Percentiles rank a stretch among this genome's conserved stretches.
phyloP scores from a whole-genome alignment of 2,888 invertebrate species.

The Drosophila nr. fundita region DNA sequence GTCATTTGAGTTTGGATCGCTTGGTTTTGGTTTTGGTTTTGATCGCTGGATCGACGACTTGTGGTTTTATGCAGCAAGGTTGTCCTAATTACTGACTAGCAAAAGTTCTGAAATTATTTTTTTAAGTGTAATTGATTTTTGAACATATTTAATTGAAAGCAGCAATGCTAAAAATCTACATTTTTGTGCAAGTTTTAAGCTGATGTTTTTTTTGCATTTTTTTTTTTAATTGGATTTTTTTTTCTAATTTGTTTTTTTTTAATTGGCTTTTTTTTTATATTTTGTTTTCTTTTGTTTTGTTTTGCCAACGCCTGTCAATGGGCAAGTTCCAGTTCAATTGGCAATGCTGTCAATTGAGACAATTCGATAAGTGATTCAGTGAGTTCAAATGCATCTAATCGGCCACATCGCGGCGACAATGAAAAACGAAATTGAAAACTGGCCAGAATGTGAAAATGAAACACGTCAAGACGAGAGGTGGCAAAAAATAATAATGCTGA shows the following conservation, averaged over 20 bases:
- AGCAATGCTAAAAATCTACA: neutral
- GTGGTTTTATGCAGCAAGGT: conserved; percentile 27
- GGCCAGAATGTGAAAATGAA: too few species aligned
- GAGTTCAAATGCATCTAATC: neutral
- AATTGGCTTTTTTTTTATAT: neutral
- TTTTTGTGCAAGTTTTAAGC: neutral
- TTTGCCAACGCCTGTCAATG: neutral
- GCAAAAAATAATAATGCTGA: too few species aligned
- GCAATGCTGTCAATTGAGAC: neutral
- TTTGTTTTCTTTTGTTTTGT: neutral
- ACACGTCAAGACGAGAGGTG: too few species aligned
- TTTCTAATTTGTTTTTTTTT: neutral
- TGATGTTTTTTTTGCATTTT: too few species aligned
- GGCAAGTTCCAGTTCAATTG: neutral
- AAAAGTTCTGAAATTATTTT: neutral
- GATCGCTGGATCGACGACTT: conserved; percentile 11
- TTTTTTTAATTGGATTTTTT: neutral
- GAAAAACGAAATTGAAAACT: neutral
- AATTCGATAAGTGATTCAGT: neutral
- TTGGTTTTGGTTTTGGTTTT: conserved; percentile 9
- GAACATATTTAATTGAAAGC: neutral
- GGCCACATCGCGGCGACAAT: neutral
- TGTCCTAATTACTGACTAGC: conserved; percentile 14
- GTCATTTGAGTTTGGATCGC: conserved; percentile 14
- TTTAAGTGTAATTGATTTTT: neutral